Evolutionary conservation across 2,113 vertebrate species (phyloP).

Genomic region (Girardinichthys multiradiatus): DNA sequence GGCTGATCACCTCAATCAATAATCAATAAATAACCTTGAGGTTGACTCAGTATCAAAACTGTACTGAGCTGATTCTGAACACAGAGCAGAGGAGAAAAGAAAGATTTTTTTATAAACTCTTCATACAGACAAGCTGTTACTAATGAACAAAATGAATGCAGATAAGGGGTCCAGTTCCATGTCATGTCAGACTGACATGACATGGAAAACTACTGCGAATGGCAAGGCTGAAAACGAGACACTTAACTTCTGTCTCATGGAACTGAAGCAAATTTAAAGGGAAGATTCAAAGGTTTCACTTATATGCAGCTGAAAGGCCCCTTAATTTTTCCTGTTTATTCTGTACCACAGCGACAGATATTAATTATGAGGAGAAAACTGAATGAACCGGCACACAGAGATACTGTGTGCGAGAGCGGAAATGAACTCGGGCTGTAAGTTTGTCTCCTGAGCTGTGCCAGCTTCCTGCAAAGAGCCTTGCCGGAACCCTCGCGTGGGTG

Average conservation of each 20-base stretch:
- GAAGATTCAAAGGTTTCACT: slow-evolving; percentile 7
- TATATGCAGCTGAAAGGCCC: neutral
- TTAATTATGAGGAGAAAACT: slow-evolving; percentile 25
- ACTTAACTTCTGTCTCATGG: slow-evolving; percentile 32
- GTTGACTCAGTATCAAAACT: slow-evolving; percentile 24
- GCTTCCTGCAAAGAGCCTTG: neutral
- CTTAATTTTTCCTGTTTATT: neutral
- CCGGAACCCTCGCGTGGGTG: slow-evolving; percentile 38
- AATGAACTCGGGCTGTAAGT: slow-evolving; percentile 21
- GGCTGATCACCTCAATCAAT: too few relatives aligned
- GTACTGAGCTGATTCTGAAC: slow-evolving; percentile 9
- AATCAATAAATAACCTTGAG: slow-evolving; percentile 49
- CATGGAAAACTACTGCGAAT: slow-evolving; percentile 13
- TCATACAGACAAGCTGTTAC: slow-evolving; percentile 4
- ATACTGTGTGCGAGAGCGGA: neutral
- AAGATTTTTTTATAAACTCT: neutral
- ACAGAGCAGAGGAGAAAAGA: neutral
- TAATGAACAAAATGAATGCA: neutral
- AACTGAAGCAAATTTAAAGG: neutral
- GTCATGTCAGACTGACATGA: neutral
- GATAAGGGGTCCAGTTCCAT: neutral
- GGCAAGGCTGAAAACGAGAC: slow-evolving; percentile 14
- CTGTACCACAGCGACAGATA: neutral
- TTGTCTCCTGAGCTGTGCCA: slow-evolving; percentile 1
- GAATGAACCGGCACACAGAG: slow-evolving; percentile 10